These are phyloP conservation scores for Danaus melanippus DNA, from an alignment of 1,140 invertebrate genomes.

Conservation along the genomic window DNA sequence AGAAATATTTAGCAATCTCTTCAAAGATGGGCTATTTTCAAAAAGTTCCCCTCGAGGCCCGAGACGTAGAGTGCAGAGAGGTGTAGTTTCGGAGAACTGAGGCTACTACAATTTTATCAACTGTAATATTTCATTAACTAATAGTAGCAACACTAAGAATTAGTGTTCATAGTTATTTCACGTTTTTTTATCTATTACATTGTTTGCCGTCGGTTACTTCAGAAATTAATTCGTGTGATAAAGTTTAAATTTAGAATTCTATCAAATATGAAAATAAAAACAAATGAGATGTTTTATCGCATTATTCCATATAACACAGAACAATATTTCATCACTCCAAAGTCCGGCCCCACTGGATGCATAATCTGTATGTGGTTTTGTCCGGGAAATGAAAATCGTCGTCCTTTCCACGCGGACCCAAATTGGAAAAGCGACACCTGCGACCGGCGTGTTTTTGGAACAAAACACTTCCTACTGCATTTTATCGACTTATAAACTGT, in stretches of 20 bases:
- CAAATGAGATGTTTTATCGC: no score
- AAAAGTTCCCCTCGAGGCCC: slow-evolving; percentile 40
- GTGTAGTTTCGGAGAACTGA: slow-evolving; percentile 4
- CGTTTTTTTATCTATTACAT: no score
- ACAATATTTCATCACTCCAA: slow-evolving; percentile 7
- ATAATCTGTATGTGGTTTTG: slow-evolving; percentile 20
- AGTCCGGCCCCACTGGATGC: slow-evolving; percentile 13
- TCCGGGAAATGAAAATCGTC: slow-evolving; percentile 46
- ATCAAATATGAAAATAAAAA: no score
- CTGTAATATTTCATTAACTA: no score
- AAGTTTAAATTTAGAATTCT: no score
- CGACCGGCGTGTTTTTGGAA: slow-evolving; percentile 31
- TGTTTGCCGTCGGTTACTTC: no score
- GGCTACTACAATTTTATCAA: no score
- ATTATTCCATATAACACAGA: no score
- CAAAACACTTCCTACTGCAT: slow-evolving; percentile 22
- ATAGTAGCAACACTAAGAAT: no score
- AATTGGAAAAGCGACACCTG: slow-evolving; percentile 51
- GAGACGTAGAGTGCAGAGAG: slow-evolving; percentile 8
- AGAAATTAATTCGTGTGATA: no score
- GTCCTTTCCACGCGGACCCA: slow-evolving; percentile 29
- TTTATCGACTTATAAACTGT: slow-evolving; percentile 23
- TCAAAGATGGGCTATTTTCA: slow-evolving; percentile 37
- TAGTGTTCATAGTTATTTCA: no score
- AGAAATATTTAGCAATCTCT: slow-evolving; percentile 49